Conservation (phyloP, 2,113 vertebrate species). For the Poicephalus meyeri region DNA sequence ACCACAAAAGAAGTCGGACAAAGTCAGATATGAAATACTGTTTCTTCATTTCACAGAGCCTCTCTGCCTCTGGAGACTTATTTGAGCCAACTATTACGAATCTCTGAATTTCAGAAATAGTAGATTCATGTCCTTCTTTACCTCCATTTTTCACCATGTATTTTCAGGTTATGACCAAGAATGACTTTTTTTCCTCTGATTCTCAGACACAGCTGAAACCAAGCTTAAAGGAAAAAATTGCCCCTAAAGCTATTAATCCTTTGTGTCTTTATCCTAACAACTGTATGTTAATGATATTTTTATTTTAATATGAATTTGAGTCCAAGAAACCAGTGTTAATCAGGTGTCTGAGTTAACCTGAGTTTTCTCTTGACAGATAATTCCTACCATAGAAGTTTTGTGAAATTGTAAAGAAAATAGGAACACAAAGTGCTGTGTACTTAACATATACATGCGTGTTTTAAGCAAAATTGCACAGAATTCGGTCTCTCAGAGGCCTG, state of each 20-base stretch:
- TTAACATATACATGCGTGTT: background rate
- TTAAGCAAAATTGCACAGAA: background rate
- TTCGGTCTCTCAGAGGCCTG: background rate
- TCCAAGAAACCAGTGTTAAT: background rate
- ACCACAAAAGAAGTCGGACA: background rate
- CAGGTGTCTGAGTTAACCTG: background rate
- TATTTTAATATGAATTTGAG: background rate
- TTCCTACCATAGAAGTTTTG: background rate
- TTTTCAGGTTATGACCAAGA: background rate
- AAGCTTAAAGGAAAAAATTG: background rate
- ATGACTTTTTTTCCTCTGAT: background rate
- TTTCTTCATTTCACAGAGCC: slow-evolving; percentile 51
- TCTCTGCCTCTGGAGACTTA: slow-evolving; percentile 16
- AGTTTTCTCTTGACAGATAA: background rate
- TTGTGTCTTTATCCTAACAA: background rate
- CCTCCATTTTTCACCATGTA: background rate
- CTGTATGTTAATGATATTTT: background rate
- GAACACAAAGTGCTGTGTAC: background rate
- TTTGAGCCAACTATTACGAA: slow-evolving; percentile 30
- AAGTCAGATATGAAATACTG: slow-evolving; percentile 44
- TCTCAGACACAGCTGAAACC: background rate
- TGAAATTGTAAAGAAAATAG: background rate
- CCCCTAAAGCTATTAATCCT: background rate
- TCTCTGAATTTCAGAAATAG: slow-evolving; percentile 23
- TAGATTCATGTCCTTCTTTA: background rate